Percentiles rank a stretch among this genome's conserved stretches.
Evolutionary conservation across 2,888 invertebrate species (phyloP).

Genomic region (Heliconius charithonia): DNA sequence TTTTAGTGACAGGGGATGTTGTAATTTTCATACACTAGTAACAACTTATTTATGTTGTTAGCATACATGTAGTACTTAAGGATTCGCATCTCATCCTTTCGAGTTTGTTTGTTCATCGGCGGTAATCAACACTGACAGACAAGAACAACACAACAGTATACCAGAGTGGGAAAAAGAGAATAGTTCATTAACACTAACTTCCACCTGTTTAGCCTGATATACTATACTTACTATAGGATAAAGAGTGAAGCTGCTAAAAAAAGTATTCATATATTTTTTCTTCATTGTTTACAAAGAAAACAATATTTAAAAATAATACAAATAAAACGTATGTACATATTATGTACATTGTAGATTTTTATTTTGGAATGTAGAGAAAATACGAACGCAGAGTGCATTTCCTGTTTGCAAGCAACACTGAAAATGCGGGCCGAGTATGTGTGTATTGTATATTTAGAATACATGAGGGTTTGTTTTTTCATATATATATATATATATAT

Average conservation of each 20-base stretch:
- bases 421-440: constrained; percentile 14
- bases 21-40: too few relatives aligned
- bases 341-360: neutral
- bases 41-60: too few relatives aligned
- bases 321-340: neutral
- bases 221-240: too few relatives aligned
- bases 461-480: constrained; percentile 3
- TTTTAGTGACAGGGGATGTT: too few relatives aligned
- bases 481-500: constrained; percentile 1
- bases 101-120: neutral
- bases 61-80: too few relatives aligned
- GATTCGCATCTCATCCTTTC: neutral
- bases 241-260: neutral
- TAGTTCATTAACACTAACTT: neutral
- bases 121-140: neutral
- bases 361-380: constrained; percentile 18
- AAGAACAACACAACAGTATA: neutral
- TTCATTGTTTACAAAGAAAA: neutral
- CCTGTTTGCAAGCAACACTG: constrained; percentile 20
- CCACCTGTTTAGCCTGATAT: neutral
- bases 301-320: neutral
- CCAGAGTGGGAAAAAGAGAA: neutral
- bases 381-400: constrained; percentile 14
- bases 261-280: neutral
- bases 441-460: constrained; percentile 19